Base-by-base conservation (phyloP, 2,888 invertebrate species). In the Leuctra nigra region DNA sequence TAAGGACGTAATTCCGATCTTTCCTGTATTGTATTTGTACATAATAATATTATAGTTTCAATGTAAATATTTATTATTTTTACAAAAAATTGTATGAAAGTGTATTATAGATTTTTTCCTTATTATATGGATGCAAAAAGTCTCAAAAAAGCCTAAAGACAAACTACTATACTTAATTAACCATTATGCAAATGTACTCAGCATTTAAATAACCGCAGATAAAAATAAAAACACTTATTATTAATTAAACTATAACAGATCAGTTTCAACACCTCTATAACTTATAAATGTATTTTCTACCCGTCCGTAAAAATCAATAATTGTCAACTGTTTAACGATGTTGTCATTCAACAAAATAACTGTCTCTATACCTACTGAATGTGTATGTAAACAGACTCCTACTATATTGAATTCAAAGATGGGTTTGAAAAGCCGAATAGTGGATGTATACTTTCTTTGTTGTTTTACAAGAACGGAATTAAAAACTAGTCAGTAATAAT, bases 401-500 rank as follows among this genome's bases (percentile, higher is more conserved):
- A n/a, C 35, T 50, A 20, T 50, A 18, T 50, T 13, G 16, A 20
- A 20, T 23, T 46, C 29, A 29, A 48, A 14, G 16, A 41, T 14
- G 4, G 6, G 41, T 2, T 23, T 44, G 6, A n/a, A n/a, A n/a
- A n/a, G n/a, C n/a, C n/a, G n/a, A n/a, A n/a, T n/a, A n/a, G n/a
- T n/a, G n/a, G 44, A 20, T 23, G 20, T 20, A 44, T 23, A 23
- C 20, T 23, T 44, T 44, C 20, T 18, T 41, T 41, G 41, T 48
- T 29, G 16, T 33, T 50, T 35, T 22, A 50, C 50, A 20, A 18
- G 33, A 50, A 47, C 11, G 35, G 22, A 50, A 50, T 33, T 33
- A 20, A 50, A 50, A 57, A 47, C 57, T 57, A 57, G 57, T 57
- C 57, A 57, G 56, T 48, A 57, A 54, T 47, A 54, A 35, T 56